Base-by-base conservation (phyloP, 2,888 invertebrate genomes). In the Pheosia gnoma region DNA sequence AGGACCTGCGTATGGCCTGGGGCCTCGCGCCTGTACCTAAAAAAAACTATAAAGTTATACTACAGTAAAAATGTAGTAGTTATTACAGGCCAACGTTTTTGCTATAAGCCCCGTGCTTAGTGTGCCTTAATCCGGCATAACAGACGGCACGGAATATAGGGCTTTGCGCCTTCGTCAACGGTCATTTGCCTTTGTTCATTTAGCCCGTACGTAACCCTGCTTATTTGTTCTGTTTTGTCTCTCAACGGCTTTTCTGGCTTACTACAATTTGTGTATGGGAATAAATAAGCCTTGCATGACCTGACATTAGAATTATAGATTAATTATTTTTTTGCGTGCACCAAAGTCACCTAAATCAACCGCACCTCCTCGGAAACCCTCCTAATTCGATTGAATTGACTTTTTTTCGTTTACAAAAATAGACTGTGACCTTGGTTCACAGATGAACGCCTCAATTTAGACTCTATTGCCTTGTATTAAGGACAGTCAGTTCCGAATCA, bases 321-420 rank as follows among this genome's bases (percentile, higher is more conserved):
- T 0, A 25, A 25, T 25, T 25, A 43, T 43, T 43, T n/a, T 9
- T n/a, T n/a, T n/a, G 5, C 11, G 47, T 5, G 4, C 4, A 6
- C 47, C 47, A 6, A n/a, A 11, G 47, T 47, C 11, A 47, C 47
- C 47, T n/a, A n/a, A 11, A 47, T n/a, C 8, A 4, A 9, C 47
- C 47, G 11, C n/a, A 47, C n/a, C 47, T 9, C n/a, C 5, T n/a
- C 47, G n/a, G 4, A 47, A 47, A 47, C 47, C 47, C 47, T 47
- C 11, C 5, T 47, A 47, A 47, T 51, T 11, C n/a, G n/a, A 56
- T 36, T 38, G 59, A n/a, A 9, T 37, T 37, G 13, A 36, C 11
- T 61, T 39, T 57, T 61, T 10, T 54, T 56, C 38, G 55, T 60
- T n/a, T 53, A 59, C 36, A 43, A 49, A 43, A 60, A 54, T n/a